These are phyloP conservation scores for Lepus oiostolus DNA, from an alignment of 2,797 vertebrate species.

Conservation along the genomic window DNA sequence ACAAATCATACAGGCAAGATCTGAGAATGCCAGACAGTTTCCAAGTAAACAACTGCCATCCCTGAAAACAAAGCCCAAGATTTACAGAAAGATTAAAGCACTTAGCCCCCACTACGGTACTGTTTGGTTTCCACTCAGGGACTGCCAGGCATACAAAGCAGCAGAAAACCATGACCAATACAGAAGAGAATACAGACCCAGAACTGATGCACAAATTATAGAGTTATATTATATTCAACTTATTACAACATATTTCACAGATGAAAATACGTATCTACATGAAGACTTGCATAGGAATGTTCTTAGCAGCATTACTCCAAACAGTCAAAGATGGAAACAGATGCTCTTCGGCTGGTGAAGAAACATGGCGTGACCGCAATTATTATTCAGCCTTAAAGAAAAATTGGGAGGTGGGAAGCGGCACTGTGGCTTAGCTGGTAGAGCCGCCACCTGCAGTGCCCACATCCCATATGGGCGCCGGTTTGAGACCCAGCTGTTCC, in stretches of 20 bases:
- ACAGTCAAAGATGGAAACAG: too few relatives aligned
- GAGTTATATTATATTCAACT: too few relatives aligned
- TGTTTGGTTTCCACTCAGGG: constrained; percentile 1
- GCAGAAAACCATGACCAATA: background rate
- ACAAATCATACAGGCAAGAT: constrained; percentile 17
- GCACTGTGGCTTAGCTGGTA: too few relatives aligned
- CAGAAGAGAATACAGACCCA: background rate
- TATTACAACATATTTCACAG: background rate
- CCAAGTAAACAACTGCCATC: background rate
- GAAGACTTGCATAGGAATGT: background rate
- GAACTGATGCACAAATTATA: background rate
- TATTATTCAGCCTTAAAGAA: constrained; percentile 9
- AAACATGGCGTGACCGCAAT: too few relatives aligned
- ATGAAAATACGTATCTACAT: background rate
- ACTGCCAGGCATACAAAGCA: background rate
- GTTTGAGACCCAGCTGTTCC: too few relatives aligned
- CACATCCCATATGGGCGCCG: too few relatives aligned
- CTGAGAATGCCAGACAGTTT: background rate
- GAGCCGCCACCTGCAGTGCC: too few relatives aligned
- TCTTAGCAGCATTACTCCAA: background rate
- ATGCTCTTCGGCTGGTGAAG: too few relatives aligned
- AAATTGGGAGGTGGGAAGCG: background rate
- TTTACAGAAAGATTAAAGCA: background rate
- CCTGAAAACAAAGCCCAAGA: background rate
- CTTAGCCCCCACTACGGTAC: background rate